Evolutionary conservation across 1,140 invertebrate species (phyloP), one percentile per base, ranked within the genome.

Genomic region (Drosophila kanapiae): DNA sequence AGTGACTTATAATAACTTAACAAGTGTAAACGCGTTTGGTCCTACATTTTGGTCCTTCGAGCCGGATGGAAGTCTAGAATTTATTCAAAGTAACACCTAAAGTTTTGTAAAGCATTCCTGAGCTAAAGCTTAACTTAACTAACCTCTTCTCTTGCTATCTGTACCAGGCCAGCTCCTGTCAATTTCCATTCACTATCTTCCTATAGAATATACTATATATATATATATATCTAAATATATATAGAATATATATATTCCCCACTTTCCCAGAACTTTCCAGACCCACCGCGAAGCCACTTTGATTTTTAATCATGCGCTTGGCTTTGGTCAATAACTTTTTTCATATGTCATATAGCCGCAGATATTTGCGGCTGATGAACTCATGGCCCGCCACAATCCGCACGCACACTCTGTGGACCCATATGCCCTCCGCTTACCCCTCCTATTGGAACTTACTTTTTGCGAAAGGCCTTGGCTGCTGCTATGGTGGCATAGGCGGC

Each of bases 401-500:
- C 57, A 53, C 6, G n/a, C 14, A 11, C 13, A 27, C 11, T n/a
- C 40, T 23, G 23, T 23, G 23, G 49, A 48, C 7, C 33, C 16
- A 33, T 4, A 18, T 8, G 13, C 16, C 13, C 13, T 9, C n/a
- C n/a, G 31, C 23, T 14, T 16, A 18, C 9, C 4, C 13, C 31
- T 11, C 16, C 29, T 8, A 14, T 18, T 37, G 33, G 16, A 47
- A 88, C 92, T 93, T 91, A 93, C 92, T 91, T 93, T 77, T 92
- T 86, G 23, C 82, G 80, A 62, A 93, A 91, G 29, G 88, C 91
- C 79, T 93, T 93, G 57, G 92, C 78, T 27, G 92, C 91, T 57
- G 79, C 74, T 29, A 93, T 75, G 16, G 85, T 90, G 16, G 92
- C 92, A 79, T 91, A 93, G 56, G 92, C 92, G 37, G 92, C 91